Percentiles rank a stretch among this genome's conserved stretches.
Conservation (phyloP, 2,888 invertebrate genomes). For the Chalcosyrphus nemorum region DNA sequence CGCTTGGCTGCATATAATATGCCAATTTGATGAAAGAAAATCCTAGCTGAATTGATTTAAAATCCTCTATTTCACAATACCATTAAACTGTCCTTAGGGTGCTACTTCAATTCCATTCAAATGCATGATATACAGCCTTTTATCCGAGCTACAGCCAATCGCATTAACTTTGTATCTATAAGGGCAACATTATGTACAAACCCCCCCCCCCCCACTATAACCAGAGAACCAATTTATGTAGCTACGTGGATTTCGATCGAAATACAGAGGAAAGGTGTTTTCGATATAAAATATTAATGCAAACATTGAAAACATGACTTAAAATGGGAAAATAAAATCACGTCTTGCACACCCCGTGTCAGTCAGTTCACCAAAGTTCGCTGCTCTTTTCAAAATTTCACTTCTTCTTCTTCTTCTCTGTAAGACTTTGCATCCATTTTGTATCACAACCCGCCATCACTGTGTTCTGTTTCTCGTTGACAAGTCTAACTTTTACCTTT, state of each 20-base stretch:
- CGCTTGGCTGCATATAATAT: too few relatives aligned
- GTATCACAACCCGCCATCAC: not conserved
- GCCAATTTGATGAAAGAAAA: not conserved
- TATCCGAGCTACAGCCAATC: constrained; percentile 6
- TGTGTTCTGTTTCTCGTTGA: constrained; percentile 36
- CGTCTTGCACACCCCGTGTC: constrained; percentile 35
- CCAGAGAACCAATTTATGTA: constrained; percentile 44
- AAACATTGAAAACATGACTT: constrained; percentile 45
- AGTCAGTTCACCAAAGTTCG: constrained; percentile 31
- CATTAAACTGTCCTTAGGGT: not conserved
- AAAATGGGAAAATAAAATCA: constrained; percentile 45
- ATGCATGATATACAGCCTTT: not conserved
- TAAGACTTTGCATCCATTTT: constrained; percentile 55
- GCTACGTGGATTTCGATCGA: constrained; percentile 43
- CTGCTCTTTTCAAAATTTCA: constrained; percentile 20
- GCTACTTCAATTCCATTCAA: not conserved
- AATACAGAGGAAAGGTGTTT: not conserved
- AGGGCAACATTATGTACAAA: not conserved
- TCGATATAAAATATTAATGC: constrained; percentile 49
- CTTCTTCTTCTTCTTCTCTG: constrained; percentile 33
- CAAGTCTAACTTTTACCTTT: constrained; percentile 69
- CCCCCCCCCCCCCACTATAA: too few relatives aligned
- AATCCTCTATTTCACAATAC: not conserved
- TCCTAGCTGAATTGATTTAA: not conserved
- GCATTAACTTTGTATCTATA: constrained; percentile 60